Base-by-base conservation (phyloP, 2,888 invertebrate species). In the Carpatolechia fugitivella region DNA sequence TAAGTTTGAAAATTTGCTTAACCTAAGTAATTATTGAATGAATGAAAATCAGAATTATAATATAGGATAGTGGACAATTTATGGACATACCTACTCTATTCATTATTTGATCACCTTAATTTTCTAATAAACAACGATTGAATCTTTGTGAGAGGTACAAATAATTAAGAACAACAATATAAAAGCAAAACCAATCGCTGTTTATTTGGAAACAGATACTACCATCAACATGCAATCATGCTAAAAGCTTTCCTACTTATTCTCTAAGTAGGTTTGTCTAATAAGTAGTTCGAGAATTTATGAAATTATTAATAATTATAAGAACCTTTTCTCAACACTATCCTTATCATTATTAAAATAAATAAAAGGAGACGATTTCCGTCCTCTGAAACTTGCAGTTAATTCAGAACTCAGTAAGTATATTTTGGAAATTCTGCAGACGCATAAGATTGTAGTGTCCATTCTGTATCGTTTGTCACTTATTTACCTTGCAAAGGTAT, bases 401-500 rank as follows among this genome's bases (percentile, higher is more conserved):
- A 67, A 70, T 33, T 11, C 68, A 63, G 62, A 60, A 59, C 57
- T 10, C 64, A 65, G 61, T 41, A n/a, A n/a, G 61, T 64, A 68
- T 70, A 62, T 66, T 70, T 67, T 71, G 60, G 69, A 65, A 68
- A 63, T 66, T 67, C 71, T 64, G 68, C 73, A 68, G 69, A 67
- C 68, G 49, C 31, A 41, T 50, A 72, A 72, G 67, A 67, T 51
- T 51, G 76, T 84, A 82, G 82, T 80, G 74, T 78, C 79, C 78
- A 72, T 81, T 80, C 79, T 77, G 76, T 82, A 80, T 79, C 76
- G 80, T 82, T 82, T 76, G 69, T 68, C 70, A 77, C 71, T 75
- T 75, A 72, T 69, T 68, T 80, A 82, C 86, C 85, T 87, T 87
- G 70, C 83, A 85, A 87, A 87, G 88, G 87, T 89, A 82, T 80